Base-by-base conservation (phyloP, 2,888 invertebrate species). In the Thereva nobilitata region DNA sequence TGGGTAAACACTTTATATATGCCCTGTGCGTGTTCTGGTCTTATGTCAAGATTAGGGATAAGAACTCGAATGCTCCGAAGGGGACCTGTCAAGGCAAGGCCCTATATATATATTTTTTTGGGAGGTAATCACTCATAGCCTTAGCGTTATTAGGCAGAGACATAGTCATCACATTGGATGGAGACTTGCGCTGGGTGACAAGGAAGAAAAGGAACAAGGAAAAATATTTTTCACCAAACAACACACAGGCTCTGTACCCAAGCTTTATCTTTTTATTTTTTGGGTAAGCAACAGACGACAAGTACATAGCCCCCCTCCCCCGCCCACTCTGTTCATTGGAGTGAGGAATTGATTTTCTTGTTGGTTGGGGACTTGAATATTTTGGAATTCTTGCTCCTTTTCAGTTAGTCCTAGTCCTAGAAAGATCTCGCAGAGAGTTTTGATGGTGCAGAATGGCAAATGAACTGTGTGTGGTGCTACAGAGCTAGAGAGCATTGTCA, bases 261-360 rank as follows among this genome's bases (percentile, higher is more conserved):
- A 4, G 47, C 7, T 9, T 47, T 10, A 23, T 23, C 23, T 23
- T 3, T 56, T 56, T 35, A 34, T 56, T 47, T 56, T 56, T 23
- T 9, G 12, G 56, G 37, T 35, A 44, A 56, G 56, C 56, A 56
- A 56, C 56, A 56, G 56, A 23, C 23, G 23, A 23, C 23, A 23
- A 23, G 23, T 23, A 23, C 44, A 23, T 41, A 34, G 44, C 34
- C 8, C 56, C 52, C 6, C 35, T n/a, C 9, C 35, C 41, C n/a
- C 54, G 8, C 5, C n/a, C n/a, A n/a, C n/a, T n/a, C n/a, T 23
- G 4, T 4, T 10, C 41, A 23, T 12, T 4, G 34, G 56, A 35
- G 37, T 44, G 56, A 35, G 56, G 37, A 56, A 56, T 56, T 56
- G 56, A 56, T 45, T 56, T 56, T 56, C 42, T 23, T 23, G 23